Evolutionary conservation across 2,113 vertebrate genomes (phyloP).

Genomic region (cat (Felis catus)): F.catus_Fca126_mat1.0 CM031412.1:36700501-36701000

Average conservation of each 20-base stretch:
- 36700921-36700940: neutral
- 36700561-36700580: neutral
- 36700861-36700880: neutral
- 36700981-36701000: neutral
- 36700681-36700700: neutral
- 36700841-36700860: neutral
- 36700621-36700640: neutral
- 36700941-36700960: constrained; percentile 8
- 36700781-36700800: neutral
- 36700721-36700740: neutral
- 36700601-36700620: neutral
- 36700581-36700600: neutral
- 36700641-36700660: neutral
- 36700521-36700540: neutral
- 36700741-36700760: neutral
- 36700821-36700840: neutral
- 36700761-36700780: neutral
- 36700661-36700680: neutral
- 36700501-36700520: neutral
- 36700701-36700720: neutral
- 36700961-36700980: neutral
- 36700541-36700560: neutral
- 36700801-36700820: neutral
- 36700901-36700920: neutral
- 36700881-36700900: neutral